Conservation (phyloP, 2,888 invertebrate species). For the Rhagonycha lutea region DNA sequence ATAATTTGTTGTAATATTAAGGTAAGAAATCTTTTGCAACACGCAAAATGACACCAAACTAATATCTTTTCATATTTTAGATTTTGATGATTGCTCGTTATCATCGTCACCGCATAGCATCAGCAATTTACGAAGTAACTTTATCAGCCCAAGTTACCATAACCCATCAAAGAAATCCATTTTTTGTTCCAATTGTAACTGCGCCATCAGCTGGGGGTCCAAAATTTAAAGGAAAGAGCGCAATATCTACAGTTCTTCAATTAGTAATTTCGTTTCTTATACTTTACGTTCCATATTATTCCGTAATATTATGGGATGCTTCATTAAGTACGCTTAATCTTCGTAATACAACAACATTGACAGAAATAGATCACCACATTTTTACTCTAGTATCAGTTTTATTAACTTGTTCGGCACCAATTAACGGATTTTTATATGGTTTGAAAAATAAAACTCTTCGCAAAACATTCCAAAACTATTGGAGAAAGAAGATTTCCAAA, state of each 20-base stretch:
- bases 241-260: slow-evolving; percentile 71
- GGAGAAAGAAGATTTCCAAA: slow-evolving; percentile 77
- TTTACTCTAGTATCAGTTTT: slow-evolving; percentile 67
- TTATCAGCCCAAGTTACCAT: slow-evolving; percentile 83
- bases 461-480: slow-evolving; percentile 76
- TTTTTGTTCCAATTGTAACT: slow-evolving; percentile 71
- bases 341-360: slow-evolving; percentile 35
- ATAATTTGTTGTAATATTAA: slow-evolving; percentile 75
- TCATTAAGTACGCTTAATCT: slow-evolving; percentile 46
- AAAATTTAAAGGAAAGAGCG: slow-evolving; percentile 60
- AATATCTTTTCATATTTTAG: slow-evolving; percentile 40
- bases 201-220: slow-evolving; percentile 58
- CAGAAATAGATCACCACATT: slow-evolving; percentile 53
- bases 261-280: slow-evolving; percentile 72
- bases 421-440: slow-evolving; percentile 80
- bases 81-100: slow-evolving; percentile 70
- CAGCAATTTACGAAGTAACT: slow-evolving; percentile 84
- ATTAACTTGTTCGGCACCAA: slow-evolving; percentile 70
- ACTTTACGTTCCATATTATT: slow-evolving; percentile 76
- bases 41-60: neutral
- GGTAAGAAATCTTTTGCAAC: slow-evolving; percentile 45
- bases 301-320: slow-evolving; percentile 70
- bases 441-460: slow-evolving; percentile 72
- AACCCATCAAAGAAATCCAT: slow-evolving; percentile 80
- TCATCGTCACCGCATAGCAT: slow-evolving; percentile 82